These are phyloP conservation scores for Bemisia tabaci DNA, from an alignment of 1,140 invertebrate genomes.

Conservation along the genomic window DNA sequence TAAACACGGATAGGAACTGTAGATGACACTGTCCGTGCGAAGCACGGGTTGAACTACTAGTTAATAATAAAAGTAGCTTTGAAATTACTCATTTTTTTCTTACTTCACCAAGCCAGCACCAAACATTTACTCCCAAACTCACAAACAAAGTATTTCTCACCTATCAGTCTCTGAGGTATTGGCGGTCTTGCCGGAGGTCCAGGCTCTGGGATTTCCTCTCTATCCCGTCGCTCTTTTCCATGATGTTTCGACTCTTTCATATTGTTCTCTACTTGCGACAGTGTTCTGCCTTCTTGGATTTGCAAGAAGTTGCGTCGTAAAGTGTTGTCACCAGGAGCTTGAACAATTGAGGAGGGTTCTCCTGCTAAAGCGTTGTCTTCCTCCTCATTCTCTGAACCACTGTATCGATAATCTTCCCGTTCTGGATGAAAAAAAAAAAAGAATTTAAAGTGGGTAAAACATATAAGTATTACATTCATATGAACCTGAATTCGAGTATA, in stretches of 20 bases:
- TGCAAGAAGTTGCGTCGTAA: constrained; percentile 92
- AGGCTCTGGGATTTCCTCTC: constrained; percentile 52
- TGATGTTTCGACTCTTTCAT: constrained; percentile 32
- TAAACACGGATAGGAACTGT: too few relatives aligned
- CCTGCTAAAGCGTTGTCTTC: constrained; percentile 75
- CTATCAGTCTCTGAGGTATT: constrained; percentile 67
- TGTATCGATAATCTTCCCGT: constrained; percentile 52
- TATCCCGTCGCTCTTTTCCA: constrained; percentile 18
- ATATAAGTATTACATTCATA: too few relatives aligned
- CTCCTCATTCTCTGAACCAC: constrained; percentile 78
- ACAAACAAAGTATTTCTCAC: too few relatives aligned
- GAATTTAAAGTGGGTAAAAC: neutral
- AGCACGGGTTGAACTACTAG: too few relatives aligned
- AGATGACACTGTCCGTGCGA: too few relatives aligned
- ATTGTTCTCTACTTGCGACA: constrained; percentile 34
- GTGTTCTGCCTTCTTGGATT: constrained; percentile 74
- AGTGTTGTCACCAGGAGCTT: constrained; percentile 78
- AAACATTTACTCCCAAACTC: too few relatives aligned
- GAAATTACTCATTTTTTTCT: too few relatives aligned
- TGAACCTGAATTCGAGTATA: too few relatives aligned
- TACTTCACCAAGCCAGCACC: too few relatives aligned
- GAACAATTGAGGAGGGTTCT: constrained; percentile 79
- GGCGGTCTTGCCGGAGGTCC: constrained; percentile 69
- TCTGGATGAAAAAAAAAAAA: constrained; percentile 31
- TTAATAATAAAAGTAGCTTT: too few relatives aligned